phyloP scores from a whole-genome alignment of 37 sponge, comb jelly and placozoan genomes.

The Hormiphora californensis region DNA sequence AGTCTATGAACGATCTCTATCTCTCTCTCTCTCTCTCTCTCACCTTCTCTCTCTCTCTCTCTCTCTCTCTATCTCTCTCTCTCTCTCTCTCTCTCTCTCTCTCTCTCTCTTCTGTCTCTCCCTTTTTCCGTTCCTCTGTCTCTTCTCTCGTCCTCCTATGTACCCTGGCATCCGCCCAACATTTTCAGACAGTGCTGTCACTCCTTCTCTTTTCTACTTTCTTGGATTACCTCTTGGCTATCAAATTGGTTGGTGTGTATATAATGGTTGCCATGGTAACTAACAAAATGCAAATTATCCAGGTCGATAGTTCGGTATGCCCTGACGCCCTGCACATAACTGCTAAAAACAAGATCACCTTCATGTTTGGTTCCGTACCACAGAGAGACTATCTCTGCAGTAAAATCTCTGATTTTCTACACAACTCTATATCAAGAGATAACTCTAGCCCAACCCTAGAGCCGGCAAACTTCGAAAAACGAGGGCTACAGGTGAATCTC shows the following conservation, averaged over 20 bases:
- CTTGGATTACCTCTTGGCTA: too few relatives aligned
- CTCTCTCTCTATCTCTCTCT: background rate
- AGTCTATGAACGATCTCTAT: background rate
- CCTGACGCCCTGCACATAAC: constrained; percentile 48
- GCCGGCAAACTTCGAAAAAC: background rate
- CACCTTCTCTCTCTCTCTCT: background rate
- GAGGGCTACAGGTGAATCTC: constrained; percentile 17
- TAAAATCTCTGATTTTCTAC: constrained; percentile 61
- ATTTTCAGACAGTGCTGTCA: too few relatives aligned
- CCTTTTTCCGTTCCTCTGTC: too few relatives aligned
- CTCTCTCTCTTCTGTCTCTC: background rate
- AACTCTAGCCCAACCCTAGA: background rate
- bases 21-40: background rate
- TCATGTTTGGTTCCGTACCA: constrained; percentile 56
- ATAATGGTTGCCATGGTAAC: too few relatives aligned
- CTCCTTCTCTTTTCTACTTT: too few relatives aligned
- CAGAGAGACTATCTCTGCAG: constrained; percentile 58
- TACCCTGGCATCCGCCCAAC: too few relatives aligned
- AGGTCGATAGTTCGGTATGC: constrained; percentile 16
- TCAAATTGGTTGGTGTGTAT: too few relatives aligned
- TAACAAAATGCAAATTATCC: too few relatives aligned
- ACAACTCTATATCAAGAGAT: background rate
- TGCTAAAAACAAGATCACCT: constrained; percentile 56
- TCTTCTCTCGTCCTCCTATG: too few relatives aligned
- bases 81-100: background rate